phyloP scores from a whole-genome alignment of 2,113 vertebrate genomes.

The Ptyas mucosa region DNA sequence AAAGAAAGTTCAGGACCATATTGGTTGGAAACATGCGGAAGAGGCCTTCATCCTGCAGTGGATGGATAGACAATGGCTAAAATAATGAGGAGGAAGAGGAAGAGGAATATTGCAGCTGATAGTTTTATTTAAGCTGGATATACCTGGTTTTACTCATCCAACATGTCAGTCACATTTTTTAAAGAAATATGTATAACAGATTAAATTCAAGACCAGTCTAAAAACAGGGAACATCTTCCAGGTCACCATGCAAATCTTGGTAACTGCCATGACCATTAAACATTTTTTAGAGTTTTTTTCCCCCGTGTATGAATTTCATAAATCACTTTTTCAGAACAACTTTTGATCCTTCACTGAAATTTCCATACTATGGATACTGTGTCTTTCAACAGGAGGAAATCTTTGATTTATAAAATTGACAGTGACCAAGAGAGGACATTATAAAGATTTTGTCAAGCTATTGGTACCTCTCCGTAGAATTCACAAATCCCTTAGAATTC shows the following conservation, averaged over 20 bases:
- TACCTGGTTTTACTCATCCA: not conserved
- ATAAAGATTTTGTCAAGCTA: not conserved
- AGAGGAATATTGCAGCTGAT: conserved; percentile 4
- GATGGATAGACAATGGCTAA: not conserved
- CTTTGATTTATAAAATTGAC: not conserved
- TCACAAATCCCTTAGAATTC: not conserved
- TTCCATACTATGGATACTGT: not conserved
- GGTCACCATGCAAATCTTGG: not conserved
- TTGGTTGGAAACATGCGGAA: not conserved
- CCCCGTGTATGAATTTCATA: not conserved
- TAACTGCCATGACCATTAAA: not conserved
- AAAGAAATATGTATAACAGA: not conserved
- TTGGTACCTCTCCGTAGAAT: too few relatives aligned
- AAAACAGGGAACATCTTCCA: not conserved
- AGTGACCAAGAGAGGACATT: not conserved
- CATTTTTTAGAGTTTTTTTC: not conserved
- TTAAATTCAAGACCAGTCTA: not conserved
- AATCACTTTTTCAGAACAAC: not conserved
- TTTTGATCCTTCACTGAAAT: not conserved
- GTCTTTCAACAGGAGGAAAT: not conserved
- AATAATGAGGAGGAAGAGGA: not conserved
- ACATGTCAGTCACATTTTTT: not conserved
- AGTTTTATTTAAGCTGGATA: not conserved
- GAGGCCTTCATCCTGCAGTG: not conserved
- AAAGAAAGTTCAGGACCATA: not conserved